Conservation (phyloP, 2,113 vertebrate species). For the Danio rerio region GRCz12tu NC_133193.1:50532501-50533000, state of each 20-base stretch:
- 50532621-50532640: conserved; percentile 68
- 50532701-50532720: conserved; percentile 32
- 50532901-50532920: conserved; percentile 44
- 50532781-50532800: conserved; percentile 64
- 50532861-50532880: no score
- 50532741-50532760: conserved; percentile 66
- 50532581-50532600: conserved; percentile 62
- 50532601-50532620: conserved; percentile 70
- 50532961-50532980: no score
- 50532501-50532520: not conserved
- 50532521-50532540: conserved; percentile 54
- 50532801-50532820: conserved; percentile 70
- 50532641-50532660: conserved; percentile 57
- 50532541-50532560: conserved; percentile 71
- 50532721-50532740: conserved; percentile 71
- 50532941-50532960: no score
- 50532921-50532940: no score
- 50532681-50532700: conserved; percentile 59
- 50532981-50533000: no score
- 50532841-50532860: no score
- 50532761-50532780: conserved; percentile 60
- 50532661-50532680: conserved; percentile 48
- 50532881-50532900: conserved; percentile 10
- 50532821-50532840: conserved; percentile 45
- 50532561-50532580: conserved; percentile 65